Conservation (phyloP, 1,140 invertebrate genomes). For the Drosophila pectinifera region DNA sequence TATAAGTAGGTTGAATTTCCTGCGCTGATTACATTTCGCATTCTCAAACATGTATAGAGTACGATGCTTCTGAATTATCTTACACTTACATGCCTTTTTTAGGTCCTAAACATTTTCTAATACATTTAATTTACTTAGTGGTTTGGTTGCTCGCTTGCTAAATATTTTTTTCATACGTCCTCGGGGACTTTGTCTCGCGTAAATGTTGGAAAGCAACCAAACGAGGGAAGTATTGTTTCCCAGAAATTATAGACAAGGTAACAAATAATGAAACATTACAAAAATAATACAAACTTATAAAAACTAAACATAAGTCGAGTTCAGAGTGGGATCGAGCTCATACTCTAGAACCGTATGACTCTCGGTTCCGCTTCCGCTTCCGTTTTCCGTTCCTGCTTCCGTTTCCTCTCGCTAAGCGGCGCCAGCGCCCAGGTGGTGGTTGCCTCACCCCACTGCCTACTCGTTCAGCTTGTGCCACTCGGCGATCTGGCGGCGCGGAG, state of each 20-base stretch:
- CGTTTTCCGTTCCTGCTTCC: conserved; percentile 31
- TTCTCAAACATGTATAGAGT: conserved; percentile 25
- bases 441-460: conserved; percentile 85
- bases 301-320: conserved; percentile 5
- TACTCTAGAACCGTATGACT: conserved; percentile 35
- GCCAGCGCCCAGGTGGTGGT: conserved; percentile 58
- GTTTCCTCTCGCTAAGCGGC: conserved; percentile 35
- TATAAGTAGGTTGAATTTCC: conserved; percentile 17
- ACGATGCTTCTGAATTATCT: conserved; percentile 56
- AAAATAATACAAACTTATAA: conserved; percentile 5
- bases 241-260: conserved; percentile 7
- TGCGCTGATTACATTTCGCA: conserved; percentile 18
- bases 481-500: conserved; percentile 98
- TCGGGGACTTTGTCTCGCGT: neutral
- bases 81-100: conserved; percentile 66
- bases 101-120: conserved; percentile 80
- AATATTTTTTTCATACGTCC: conserved; percentile 13
- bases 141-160: conserved; percentile 21
- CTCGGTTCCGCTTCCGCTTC: conserved; percentile 8
- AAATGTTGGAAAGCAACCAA: conserved; percentile 2
- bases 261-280: neutral
- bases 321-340: conserved; percentile 32
- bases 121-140: conserved; percentile 73
- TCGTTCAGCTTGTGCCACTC: conserved; percentile 99
- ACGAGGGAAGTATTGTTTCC: neutral